Evolutionary conservation across 2,113 vertebrate species (phyloP).

Genomic region (Tetrao urogallus): DNA sequence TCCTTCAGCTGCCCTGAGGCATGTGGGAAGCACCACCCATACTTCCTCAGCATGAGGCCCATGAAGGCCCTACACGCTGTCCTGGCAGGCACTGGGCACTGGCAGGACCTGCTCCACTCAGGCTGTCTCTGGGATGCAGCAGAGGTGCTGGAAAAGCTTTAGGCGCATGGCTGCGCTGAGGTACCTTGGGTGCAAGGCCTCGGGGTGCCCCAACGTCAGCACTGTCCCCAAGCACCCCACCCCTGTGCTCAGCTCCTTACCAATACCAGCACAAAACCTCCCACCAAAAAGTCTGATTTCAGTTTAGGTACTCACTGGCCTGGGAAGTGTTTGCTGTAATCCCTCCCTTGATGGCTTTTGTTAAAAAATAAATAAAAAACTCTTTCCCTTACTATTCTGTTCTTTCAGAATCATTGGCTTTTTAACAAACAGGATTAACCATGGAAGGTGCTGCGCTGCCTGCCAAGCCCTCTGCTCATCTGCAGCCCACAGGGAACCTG

Average conservation of each 20-base stretch:
- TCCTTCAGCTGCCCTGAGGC: neutral
- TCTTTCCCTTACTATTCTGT: conserved; percentile 36
- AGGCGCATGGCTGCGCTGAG: neutral
- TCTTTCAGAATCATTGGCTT: conserved; percentile 17
- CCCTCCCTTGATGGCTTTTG: neutral
- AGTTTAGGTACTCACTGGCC: neutral
- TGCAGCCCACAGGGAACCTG: no score
- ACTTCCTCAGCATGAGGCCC: neutral
- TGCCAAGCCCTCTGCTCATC: neutral
- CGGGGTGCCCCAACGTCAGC: neutral
- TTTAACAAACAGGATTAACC: conserved; percentile 32
- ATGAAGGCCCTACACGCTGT: neutral
- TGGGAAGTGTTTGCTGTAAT: neutral
- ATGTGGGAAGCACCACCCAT: neutral
- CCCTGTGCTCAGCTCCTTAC: neutral
- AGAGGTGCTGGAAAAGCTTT: neutral
- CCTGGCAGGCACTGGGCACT: neutral
- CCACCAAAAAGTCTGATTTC: neutral
- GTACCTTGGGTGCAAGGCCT: no score
- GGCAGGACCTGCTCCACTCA: fast-evolving
- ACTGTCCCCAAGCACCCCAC: neutral
- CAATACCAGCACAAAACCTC: neutral
- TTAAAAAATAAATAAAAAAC: neutral
- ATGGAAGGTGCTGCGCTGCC: neutral
- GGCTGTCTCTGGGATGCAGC: neutral